Evolutionary conservation across 2,888 invertebrate species (phyloP), one percentile per base, ranked within the genome.

Genomic region (Callyntrura guangdongensis): DNA sequence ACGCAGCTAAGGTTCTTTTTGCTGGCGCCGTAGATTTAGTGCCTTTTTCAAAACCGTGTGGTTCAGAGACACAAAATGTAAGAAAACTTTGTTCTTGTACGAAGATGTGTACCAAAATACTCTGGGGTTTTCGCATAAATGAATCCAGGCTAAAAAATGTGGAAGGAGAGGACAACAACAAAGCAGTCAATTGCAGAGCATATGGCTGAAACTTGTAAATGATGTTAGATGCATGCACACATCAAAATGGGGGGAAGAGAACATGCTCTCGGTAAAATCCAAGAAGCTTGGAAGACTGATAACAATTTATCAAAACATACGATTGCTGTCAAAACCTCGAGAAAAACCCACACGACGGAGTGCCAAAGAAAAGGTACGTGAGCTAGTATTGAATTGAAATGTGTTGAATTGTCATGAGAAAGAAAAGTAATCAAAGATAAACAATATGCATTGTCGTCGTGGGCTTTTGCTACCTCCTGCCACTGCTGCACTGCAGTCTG

Each of bases 231-330:
- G 11, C 6, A 47, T 14, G 53, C 53, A 1, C 53, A 9, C 8
- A 69, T 1, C 5, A n/a, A 77, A 49, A 17, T 20, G 64, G 20
- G 11, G 2, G 3, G 17, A 17, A 64, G 1, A 64, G 64, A n/a
- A 64, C 64, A 14, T 17, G 12, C 3, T 20, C 64, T 11, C n/a
- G 22, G 64, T 25, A 45, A 72, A 72, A 36, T 36, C 36, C 36
- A 56, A 36, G 11, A 4, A 27, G 64, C 12, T 17, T 27, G 12
- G 45, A 82, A 72, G 49, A 69, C 69, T 72, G 64, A 83, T 22
- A 47, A 49, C 17, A 47, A 49, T 83, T 83, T 83, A 83, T 64
- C 64, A 67, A 83, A 47, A 59, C 53, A 25, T 79, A 25, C 53
- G 53, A 79, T 79, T 53, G 22, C 25, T 59, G 36, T 59, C 59